Evolutionary conservation across 2,888 invertebrate species (phyloP).

Genomic region (Scaptomyza reducta): DNA sequence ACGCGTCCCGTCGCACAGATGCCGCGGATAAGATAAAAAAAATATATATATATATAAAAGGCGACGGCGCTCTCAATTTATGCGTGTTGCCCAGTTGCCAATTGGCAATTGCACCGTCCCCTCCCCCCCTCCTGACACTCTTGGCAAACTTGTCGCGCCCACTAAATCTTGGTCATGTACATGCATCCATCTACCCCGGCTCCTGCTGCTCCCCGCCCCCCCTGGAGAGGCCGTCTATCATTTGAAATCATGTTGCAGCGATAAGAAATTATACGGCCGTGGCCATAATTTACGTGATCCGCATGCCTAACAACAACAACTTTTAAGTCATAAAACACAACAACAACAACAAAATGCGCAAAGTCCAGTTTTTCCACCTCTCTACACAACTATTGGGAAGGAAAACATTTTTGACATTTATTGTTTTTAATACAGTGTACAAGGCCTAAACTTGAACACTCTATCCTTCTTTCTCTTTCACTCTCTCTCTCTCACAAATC

Average conservation of each 20-base stretch:
- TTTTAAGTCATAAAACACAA: no score
- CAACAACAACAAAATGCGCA: constrained; percentile 5
- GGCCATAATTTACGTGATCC: constrained; percentile 80
- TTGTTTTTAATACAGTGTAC: constrained; percentile 70
- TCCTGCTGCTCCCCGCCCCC: neutral
- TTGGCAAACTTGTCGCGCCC: constrained; percentile 75
- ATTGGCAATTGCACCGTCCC: constrained; percentile 46
- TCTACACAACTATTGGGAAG: constrained; percentile 7
- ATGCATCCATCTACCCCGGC: constrained; percentile 23
- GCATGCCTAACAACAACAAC: constrained; percentile 53
- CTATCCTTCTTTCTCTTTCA: neutral
- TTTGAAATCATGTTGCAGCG: constrained; percentile 76
- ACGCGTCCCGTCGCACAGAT: constrained; percentile 69
- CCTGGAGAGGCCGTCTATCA: constrained; percentile 66
- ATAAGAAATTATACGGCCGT: constrained; percentile 77
- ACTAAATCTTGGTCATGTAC: constrained; percentile 64
- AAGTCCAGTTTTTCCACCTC: constrained; percentile 38
- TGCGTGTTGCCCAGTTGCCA: constrained; percentile 68
- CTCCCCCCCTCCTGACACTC: neutral
- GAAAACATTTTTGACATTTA: constrained; percentile 74
- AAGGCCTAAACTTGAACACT: constrained; percentile 24
- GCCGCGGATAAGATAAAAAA: constrained; percentile 79
- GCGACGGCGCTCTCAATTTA: constrained; percentile 74
- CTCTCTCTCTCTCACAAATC: constrained; percentile 40
- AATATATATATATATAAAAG: no score